phyloP scores from a whole-genome alignment of 1,140 invertebrate species.

The Meloidogyne hapla region DNA sequence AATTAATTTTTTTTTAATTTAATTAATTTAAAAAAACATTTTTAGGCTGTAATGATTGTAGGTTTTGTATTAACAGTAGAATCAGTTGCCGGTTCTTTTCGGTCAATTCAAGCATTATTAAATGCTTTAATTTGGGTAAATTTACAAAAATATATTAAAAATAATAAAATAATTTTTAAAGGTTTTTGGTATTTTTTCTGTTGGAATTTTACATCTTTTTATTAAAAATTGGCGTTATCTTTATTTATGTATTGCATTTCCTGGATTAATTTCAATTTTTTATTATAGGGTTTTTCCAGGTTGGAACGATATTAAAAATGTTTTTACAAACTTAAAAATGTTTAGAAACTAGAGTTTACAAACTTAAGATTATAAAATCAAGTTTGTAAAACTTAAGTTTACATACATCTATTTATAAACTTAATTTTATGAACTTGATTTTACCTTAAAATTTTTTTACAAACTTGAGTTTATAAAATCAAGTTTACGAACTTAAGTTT shows the following conservation, averaged over 20 bases:
- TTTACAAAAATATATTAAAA: background rate
- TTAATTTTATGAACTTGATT: no score
- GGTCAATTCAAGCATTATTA: constrained; percentile 43
- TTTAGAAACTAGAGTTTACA: no score
- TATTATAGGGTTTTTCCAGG: constrained; percentile 43
- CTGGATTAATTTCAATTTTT: constrained; percentile 41
- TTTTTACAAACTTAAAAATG: constrained; percentile 9
- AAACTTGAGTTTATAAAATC: no score
- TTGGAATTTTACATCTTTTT: constrained; percentile 49
- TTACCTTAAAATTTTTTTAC: no score
- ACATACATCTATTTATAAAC: no score
- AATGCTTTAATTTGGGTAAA: constrained; percentile 46
- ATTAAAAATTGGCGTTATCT: constrained; percentile 43
- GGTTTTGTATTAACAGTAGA: constrained; percentile 34
- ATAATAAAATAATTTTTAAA: background rate
- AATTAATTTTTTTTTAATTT: background rate
- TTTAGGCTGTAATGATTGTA: constrained; percentile 14
- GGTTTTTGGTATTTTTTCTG: constrained; percentile 37
- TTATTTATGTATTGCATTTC: constrained; percentile 43
- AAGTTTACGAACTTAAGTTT: no score
- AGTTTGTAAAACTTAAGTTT: no score
- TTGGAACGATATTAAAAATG: background rate
- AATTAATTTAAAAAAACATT: background rate
- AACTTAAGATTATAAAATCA: no score
- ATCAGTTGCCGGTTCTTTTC: constrained; percentile 44